phyloP scores from a whole-genome alignment of 2,888 invertebrate species.

The Napeogenes sylphis region DNA sequence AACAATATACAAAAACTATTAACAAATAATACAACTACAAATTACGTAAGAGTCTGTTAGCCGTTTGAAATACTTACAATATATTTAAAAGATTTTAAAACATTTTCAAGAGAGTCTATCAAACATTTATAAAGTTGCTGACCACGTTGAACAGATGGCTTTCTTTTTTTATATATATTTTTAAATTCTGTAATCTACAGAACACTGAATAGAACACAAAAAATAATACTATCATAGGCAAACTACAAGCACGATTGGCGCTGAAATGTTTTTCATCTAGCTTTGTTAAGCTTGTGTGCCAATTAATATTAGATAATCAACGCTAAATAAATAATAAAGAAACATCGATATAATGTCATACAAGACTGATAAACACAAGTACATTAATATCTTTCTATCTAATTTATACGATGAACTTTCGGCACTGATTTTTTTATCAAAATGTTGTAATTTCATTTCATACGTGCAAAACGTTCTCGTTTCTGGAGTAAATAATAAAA shows the following conservation, averaged over 20 bases:
- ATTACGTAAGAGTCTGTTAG: no score
- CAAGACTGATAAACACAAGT: not conserved
- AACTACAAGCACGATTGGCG: not conserved
- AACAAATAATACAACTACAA: not conserved
- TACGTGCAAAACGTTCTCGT: not conserved
- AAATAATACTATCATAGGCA: not conserved
- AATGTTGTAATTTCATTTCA: slow-evolving; percentile 1
- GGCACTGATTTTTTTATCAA: not conserved
- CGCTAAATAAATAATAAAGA: not conserved
- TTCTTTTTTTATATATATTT: not conserved
- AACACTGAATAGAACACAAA: not conserved
- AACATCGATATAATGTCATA: not conserved
- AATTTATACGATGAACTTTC: not conserved
- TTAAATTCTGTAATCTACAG: not conserved
- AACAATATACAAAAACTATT: not conserved
- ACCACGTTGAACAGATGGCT: not conserved
- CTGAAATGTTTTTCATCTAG: not conserved
- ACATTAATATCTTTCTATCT: not conserved
- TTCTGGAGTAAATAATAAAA: not conserved
- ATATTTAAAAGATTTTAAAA: not conserved
- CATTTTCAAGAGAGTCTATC: slow-evolving; percentile 1
- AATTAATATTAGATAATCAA: not conserved
- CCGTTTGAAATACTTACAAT: not conserved
- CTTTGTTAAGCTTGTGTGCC: not conserved
- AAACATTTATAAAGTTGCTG: not conserved